Conservation (phyloP, 2,113 vertebrate species). For the Cheilinus undulatus region DNA sequence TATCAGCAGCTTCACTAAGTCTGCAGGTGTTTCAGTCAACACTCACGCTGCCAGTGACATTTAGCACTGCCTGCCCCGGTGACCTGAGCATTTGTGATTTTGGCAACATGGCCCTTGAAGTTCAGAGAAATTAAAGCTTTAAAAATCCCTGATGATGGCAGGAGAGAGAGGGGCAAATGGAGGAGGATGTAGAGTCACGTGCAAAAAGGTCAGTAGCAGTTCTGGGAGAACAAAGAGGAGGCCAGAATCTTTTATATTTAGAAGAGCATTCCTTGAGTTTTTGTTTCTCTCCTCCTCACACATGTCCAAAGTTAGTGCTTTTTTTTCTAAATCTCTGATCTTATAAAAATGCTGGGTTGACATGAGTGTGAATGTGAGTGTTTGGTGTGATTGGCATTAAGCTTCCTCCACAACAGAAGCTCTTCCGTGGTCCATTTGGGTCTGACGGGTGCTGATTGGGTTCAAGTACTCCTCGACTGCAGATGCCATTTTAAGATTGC, state of each 20-base stretch:
- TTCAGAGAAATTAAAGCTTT: slow-evolving; percentile 36
- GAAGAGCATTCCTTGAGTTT: slow-evolving; percentile 37
- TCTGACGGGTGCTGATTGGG: slow-evolving; percentile 75
- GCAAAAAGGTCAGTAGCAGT: slow-evolving; percentile 23
- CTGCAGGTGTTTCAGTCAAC: slow-evolving; percentile 11
- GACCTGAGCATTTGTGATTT: slow-evolving; percentile 17
- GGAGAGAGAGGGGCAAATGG: background rate
- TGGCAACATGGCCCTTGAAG: slow-evolving; percentile 9
- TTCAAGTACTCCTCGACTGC: slow-evolving; percentile 72
- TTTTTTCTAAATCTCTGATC: slow-evolving; percentile 23
- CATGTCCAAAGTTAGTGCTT: slow-evolving; percentile 40
- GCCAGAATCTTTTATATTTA: slow-evolving; percentile 31
- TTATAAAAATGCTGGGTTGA: slow-evolving; percentile 46
- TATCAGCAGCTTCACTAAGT: slow-evolving; percentile 25
- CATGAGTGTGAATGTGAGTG: slow-evolving; percentile 48
- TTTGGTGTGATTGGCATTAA: slow-evolving; percentile 67
- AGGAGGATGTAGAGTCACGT: slow-evolving; percentile 9
- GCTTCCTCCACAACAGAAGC: slow-evolving; percentile 52
- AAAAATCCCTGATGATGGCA: slow-evolving; percentile 4
- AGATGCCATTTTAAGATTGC: slow-evolving; percentile 78
- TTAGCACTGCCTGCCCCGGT: slow-evolving; percentile 14
- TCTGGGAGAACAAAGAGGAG: slow-evolving; percentile 34
- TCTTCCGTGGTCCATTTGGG: slow-evolving; percentile 72
- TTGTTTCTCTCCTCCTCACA: slow-evolving; percentile 28
- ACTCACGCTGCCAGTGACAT: slow-evolving; percentile 28